Conservation (phyloP, 2,113 vertebrate species). For the Anarrhichthys ocellatus region DNA sequence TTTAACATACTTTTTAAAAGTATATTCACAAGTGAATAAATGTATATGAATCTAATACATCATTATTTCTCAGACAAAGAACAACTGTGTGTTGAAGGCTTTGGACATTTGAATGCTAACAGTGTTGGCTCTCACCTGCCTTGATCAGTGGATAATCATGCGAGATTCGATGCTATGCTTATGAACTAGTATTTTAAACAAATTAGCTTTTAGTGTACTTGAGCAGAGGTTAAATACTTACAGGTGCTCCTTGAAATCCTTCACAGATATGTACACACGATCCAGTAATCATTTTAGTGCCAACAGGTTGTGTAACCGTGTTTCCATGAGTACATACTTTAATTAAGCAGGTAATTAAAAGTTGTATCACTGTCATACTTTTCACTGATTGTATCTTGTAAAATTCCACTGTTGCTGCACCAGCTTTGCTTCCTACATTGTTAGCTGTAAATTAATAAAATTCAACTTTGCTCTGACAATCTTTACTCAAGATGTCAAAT, state of each 20-base stretch:
- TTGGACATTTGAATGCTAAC: neutral
- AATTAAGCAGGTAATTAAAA: neutral
- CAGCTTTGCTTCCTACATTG: conserved; percentile 11
- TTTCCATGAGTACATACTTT: conserved; percentile 3
- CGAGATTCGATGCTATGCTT: conserved; percentile 27
- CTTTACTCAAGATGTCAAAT: neutral
- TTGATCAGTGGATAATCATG: conserved; percentile 3
- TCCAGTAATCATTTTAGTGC: neutral
- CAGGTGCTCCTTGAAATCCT: conserved; percentile 5
- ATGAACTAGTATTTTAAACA: conserved; percentile 12
- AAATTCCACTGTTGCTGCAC: neutral
- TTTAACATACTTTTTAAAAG: neutral
- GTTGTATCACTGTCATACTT: conserved; percentile 3
- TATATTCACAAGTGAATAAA: neutral
- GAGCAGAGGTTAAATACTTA: neutral
- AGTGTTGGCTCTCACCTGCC: conserved; percentile 13
- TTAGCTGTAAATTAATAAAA: conserved; percentile 13
- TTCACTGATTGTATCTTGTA: conserved; percentile 5
- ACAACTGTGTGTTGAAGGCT: neutral
- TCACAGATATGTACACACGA: neutral
- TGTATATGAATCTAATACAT: neutral
- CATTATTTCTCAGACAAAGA: neutral
- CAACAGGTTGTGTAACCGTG: neutral
- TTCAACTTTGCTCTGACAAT: neutral
- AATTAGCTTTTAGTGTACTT: neutral